Evolutionary conservation across 2,113 vertebrate species (phyloP).

Genomic region (Mungos mungo): DNA sequence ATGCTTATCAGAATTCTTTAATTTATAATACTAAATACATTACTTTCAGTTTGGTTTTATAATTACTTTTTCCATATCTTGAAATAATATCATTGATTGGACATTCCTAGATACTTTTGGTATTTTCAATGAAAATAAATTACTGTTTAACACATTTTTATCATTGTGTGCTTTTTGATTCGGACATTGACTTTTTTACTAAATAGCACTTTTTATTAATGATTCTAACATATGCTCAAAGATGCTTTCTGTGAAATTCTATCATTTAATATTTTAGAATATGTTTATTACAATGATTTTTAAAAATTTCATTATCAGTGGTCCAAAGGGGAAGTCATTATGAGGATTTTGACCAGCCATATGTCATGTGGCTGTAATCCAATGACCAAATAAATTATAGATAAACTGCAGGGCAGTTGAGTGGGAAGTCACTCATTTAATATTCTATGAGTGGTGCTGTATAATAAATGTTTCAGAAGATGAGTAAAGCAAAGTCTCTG

Average conservation of each 20-base stretch:
- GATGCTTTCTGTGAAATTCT: background rate
- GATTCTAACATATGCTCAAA: background rate
- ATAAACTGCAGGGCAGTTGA: background rate
- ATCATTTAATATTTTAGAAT: background rate
- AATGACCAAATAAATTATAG: background rate
- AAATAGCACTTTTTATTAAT: background rate
- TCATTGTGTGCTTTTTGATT: background rate
- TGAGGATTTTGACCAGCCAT: background rate
- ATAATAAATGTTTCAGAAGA: background rate
- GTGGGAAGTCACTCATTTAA: background rate
- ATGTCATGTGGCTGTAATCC: background rate
- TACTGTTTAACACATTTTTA: background rate
- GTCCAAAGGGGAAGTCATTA: background rate
- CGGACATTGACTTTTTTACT: background rate
- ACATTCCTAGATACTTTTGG: background rate
- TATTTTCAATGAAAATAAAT: background rate
- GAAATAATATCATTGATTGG: background rate
- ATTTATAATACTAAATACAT: background rate
- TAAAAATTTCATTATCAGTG: background rate
- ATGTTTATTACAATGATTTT: background rate
- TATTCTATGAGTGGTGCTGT: background rate
- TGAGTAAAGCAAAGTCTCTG: background rate
- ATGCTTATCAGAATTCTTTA: constrained; percentile 5
- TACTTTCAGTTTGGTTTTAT: background rate
- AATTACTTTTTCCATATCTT: background rate